Percentiles rank a stretch among this genome's conserved stretches.
These are phyloP conservation scores for Dromococcyx pavoninus DNA, from an alignment of 2,797 vertebrate species.

Conservation along the genomic window DNA sequence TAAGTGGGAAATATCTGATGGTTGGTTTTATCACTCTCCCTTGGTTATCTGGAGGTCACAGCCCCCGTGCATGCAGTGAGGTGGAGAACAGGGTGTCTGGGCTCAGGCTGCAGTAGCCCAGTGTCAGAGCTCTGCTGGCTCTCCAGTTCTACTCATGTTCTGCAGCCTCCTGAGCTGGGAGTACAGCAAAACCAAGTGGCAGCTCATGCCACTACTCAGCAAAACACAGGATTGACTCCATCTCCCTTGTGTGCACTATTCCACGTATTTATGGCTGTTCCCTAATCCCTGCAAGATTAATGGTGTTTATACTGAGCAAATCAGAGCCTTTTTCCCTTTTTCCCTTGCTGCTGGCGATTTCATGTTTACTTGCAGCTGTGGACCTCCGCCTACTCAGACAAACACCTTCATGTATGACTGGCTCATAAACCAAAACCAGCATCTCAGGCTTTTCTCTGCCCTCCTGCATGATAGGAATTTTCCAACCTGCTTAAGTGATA, in stretches of 20 bases:
- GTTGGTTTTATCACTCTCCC: background rate
- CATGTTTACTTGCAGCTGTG: background rate
- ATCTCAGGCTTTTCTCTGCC: background rate
- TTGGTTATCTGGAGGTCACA: fast-evolving
- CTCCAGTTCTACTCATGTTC: background rate
- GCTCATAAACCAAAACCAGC: background rate
- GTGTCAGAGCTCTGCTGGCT: background rate
- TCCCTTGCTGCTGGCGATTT: background rate
- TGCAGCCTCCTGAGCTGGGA: background rate
- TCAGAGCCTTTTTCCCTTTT: background rate
- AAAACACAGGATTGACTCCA: background rate
- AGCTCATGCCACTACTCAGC: background rate
- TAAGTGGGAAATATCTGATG: background rate
- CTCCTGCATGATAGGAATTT: background rate
- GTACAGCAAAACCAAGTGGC: background rate
- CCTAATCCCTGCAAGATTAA: background rate
- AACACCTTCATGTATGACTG: background rate
- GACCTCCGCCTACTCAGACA: background rate
- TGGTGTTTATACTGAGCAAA: background rate
- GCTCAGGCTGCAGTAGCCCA: fast-evolving
- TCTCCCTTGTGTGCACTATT: background rate
- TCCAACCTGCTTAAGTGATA: constrained; percentile 26
- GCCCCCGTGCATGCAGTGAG: background rate
- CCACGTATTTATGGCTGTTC: background rate
- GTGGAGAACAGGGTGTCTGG: background rate